Evolutionary conservation across 2,888 invertebrate genomes (phyloP), one percentile per base, ranked within the genome.

Genomic region (Lathronympha strigana): DNA sequence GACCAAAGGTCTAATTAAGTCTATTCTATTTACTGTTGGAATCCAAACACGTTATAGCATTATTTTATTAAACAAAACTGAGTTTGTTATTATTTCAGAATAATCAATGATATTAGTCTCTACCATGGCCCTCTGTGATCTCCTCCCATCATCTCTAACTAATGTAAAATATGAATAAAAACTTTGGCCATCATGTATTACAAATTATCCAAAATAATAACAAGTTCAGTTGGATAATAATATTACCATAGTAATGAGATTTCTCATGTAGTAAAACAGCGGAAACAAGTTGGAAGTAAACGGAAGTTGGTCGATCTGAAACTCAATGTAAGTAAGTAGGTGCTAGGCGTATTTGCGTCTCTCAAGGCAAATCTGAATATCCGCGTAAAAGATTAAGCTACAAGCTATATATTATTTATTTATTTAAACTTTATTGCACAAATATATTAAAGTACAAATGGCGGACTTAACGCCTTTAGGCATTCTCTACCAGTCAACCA

Each of bases 251-350:
- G 68, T 70, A 76, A 77, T 76, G 57, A 68, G 72, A 78, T 81
- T 82, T 83, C 72, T 76, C 75, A 74, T 78, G 71, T 67, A 73
- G 70, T 76, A 72, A 74, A 76, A 66, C 73, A 71, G 73, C 79
- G 85, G 83, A 86, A 84, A 79, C 76, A 72, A 76, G 74, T 78
- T 74, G 73, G 77, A 80, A 75, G 67, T 76, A 71, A 79, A 79
- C 83, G 84, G 84, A 85, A 84, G 77, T 74, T 73, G 64, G 15
- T 36, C 4, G 50, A 45, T 28, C 58, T 60, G 64, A 38, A 64
- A 60, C 36, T 51, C 43, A 64, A 64, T 58, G 58, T 64, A 64
- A 53, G 43, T 51, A 58, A 15, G 51, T 58, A 51, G 13, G 50
- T 58, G 58, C 57, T 31, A 50, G 23, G 38, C 43, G 23, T 45